Percentiles rank a stretch among this genome's conserved stretches.
Conservation (phyloP, 92 coral and sea anemone genomes). For the Paramuricea clavata region DNA sequence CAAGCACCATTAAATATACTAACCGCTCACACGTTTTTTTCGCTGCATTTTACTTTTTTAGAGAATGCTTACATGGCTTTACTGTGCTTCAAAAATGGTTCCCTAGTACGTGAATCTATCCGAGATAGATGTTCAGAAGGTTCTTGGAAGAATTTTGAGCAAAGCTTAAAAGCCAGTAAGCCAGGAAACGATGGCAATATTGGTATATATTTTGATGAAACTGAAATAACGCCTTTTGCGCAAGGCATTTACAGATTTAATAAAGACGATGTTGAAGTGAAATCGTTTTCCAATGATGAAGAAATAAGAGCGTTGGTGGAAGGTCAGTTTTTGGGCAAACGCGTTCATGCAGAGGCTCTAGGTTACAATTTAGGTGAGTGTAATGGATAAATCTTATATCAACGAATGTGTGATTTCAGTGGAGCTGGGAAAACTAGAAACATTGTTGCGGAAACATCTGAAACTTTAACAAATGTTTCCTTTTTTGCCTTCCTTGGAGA, state of each 20-base stretch:
- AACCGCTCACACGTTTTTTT: neutral
- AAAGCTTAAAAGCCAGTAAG: slow-evolving; percentile 72
- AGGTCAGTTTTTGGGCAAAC: slow-evolving; percentile 95
- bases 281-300: slow-evolving; percentile 78
- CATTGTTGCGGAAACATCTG: neutral
- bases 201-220: slow-evolving; percentile 90
- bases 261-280: slow-evolving; percentile 72
- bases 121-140: slow-evolving; percentile 81
- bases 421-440: neutral
- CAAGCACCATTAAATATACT: too few species aligned
- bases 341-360: slow-evolving; percentile 92
- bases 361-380: slow-evolving; percentile 88
- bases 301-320: slow-evolving; percentile 93
- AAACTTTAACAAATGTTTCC: too few species aligned
- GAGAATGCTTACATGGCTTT: slow-evolving; percentile 95
- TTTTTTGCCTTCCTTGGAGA: too few species aligned
- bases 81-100: slow-evolving; percentile 96
- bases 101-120: slow-evolving; percentile 88
- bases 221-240: slow-evolving; percentile 96
- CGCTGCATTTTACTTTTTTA: too few species aligned
- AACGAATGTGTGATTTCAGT: too few species aligned
- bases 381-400: too few species aligned
- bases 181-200: slow-evolving; percentile 96
- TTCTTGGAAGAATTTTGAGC: slow-evolving; percentile 86
- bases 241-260: slow-evolving; percentile 86